phyloP scores from a whole-genome alignment of 2,888 invertebrate genomes.

The Icerya purchasi region DNA sequence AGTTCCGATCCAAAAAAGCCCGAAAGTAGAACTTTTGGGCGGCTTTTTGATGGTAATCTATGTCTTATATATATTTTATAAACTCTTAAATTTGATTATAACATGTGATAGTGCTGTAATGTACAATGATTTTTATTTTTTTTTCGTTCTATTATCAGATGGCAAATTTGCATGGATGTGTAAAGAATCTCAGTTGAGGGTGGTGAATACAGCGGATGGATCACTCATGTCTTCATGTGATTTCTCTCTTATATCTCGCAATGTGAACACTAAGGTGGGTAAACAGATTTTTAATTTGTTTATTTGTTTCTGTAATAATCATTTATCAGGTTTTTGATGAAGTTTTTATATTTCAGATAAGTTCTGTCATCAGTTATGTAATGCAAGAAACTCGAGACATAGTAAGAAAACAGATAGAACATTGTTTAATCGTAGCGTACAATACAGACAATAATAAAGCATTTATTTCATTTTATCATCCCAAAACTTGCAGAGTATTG shows the following conservation, averaged over 20 bases:
- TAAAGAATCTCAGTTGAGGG: not conserved
- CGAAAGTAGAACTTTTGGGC: not conserved
- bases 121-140: not conserved
- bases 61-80: not conserved
- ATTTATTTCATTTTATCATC: conserved; percentile 10
- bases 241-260: not conserved
- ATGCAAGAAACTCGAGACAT: not conserved
- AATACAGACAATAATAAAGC: not conserved
- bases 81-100: not conserved
- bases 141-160: too few species aligned
- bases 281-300: too few species aligned
- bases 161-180: not conserved
- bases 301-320: too few species aligned
- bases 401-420: not conserved
- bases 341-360: not conserved
- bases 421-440: not conserved
- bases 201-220: not conserved
- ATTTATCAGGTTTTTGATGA: not conserved
- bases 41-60: not conserved
- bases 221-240: not conserved
- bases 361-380: not conserved
- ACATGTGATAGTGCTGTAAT: not conserved
- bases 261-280: not conserved
- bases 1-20: not conserved
- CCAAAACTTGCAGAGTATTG: conserved; percentile 7